Conservation (phyloP, 2,888 invertebrate species). For the Laothoe populi region DNA sequence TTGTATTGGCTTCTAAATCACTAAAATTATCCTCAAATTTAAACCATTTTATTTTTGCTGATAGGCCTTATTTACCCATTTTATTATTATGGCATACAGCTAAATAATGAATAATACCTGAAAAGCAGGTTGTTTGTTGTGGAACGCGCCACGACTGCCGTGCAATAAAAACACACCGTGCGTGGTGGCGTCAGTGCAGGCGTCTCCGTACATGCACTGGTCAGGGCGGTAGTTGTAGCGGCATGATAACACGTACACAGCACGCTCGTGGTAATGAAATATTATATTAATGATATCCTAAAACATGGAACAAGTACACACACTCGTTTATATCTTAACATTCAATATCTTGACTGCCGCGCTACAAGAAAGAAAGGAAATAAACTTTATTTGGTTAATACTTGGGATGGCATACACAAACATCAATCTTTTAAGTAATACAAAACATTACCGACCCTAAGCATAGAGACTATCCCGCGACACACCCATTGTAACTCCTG, state of each 20-base stretch:
- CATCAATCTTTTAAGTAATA: too few species aligned
- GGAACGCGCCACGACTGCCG: conserved; percentile 94
- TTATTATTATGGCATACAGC: too few species aligned
- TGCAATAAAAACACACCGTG: conserved; percentile 93
- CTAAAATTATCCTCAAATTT: too few species aligned
- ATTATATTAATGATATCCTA: conserved; percentile 97
- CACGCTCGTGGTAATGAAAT: conserved; percentile 92
- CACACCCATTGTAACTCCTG: too few species aligned
- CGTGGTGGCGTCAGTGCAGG: conserved; percentile 89
- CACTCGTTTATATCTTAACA: background rate
- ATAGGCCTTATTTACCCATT: too few species aligned
- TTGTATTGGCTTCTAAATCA: too few species aligned
- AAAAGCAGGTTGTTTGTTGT: conserved; percentile 94
- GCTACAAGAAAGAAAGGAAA: background rate
- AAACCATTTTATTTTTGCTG: too few species aligned
- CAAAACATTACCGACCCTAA: too few species aligned
- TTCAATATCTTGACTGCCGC: background rate
- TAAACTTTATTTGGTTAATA: too few species aligned
- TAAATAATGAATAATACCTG: too few species aligned
- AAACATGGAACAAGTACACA: conserved; percentile 27
- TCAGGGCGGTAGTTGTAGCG: conserved; percentile 97
- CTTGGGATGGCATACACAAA: too few species aligned
- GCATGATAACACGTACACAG: conserved; percentile 92
- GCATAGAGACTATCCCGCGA: too few species aligned
- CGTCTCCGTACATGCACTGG: conserved; percentile 97